A percentile compares a stretch with the other conserved stretches of the same genome.
Evolutionary conservation across 2,113 vertebrate genomes (phyloP).

Genomic region (Alosa alosa): DNA sequence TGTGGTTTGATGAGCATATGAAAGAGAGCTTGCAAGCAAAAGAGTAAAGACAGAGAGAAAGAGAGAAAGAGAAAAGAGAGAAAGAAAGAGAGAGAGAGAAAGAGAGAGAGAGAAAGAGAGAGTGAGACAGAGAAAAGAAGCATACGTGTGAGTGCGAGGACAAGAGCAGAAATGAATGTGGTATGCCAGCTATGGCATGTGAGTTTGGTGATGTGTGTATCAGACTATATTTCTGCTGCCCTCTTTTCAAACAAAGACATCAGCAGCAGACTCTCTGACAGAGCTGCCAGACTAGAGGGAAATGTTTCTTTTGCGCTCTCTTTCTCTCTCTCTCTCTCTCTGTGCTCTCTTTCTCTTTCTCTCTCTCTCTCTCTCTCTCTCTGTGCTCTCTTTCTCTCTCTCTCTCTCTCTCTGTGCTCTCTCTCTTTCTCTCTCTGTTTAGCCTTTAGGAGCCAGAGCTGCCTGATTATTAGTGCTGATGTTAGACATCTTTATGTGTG

Average conservation of each 20-base stretch:
- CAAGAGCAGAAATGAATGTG: too few species aligned
- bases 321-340: background rate
- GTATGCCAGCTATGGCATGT: background rate
- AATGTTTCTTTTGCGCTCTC: background rate
- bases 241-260: conserved; percentile 4
- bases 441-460: background rate
- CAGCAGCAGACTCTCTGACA: conserved; percentile 7
- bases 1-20: background rate
- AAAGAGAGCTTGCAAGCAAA: background rate
- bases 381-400: too few species aligned
- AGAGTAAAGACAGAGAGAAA: background rate
- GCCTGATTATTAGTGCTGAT: conserved; percentile 1
- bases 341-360: background rate
- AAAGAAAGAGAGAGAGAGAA: too few species aligned
- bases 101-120: background rate
- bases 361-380: too few species aligned
- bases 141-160: too few species aligned
- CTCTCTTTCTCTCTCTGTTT: background rate
- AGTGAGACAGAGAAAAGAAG: background rate
- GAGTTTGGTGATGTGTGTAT: background rate
- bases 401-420: background rate
- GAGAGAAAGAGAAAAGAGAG: too few species aligned
- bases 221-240: background rate
- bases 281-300: background rate
- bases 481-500: background rate